Conservation (phyloP, 2,888 invertebrate genomes). For the Hecatera dysodea region DNA sequence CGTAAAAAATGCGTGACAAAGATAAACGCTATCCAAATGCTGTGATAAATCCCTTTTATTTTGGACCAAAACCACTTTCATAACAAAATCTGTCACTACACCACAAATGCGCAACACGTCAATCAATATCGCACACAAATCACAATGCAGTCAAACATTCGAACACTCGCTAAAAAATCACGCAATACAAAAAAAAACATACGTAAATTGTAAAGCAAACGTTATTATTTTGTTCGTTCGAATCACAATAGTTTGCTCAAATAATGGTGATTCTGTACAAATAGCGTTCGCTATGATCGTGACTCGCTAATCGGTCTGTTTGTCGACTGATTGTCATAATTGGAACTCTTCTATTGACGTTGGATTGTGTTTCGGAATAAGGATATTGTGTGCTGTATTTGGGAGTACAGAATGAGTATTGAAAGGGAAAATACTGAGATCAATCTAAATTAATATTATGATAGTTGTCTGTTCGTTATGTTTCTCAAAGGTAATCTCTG, state of each 20-base stretch:
- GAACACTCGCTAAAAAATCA: constrained; percentile 46
- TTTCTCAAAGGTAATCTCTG: background rate
- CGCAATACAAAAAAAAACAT: constrained; percentile 42
- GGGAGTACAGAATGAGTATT: background rate
- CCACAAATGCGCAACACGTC: background rate
- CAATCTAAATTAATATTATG: background rate
- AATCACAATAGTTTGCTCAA: constrained; percentile 55
- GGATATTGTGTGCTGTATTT: constrained; percentile 33
- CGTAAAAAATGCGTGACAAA: too few species aligned
- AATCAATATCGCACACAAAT: constrained; percentile 1
- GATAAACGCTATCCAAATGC: too few species aligned
- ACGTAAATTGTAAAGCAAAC: constrained; percentile 54
- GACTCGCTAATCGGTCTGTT: constrained; percentile 66
- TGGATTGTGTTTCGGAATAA: constrained; percentile 31
- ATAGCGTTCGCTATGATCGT: constrained; percentile 61
- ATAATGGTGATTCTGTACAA: constrained; percentile 55
- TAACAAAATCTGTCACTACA: background rate
- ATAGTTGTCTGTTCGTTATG: background rate
- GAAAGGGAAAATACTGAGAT: background rate
- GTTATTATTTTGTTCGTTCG: constrained; percentile 47
- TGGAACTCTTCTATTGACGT: constrained; percentile 43
- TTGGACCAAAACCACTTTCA: background rate
- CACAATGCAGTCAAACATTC: constrained; percentile 28
- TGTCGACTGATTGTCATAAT: constrained; percentile 60
- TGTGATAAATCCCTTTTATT: too few species aligned